phyloP scores from a whole-genome alignment of 2,888 invertebrate genomes.

The Minunthozetes semirufus region DNA sequence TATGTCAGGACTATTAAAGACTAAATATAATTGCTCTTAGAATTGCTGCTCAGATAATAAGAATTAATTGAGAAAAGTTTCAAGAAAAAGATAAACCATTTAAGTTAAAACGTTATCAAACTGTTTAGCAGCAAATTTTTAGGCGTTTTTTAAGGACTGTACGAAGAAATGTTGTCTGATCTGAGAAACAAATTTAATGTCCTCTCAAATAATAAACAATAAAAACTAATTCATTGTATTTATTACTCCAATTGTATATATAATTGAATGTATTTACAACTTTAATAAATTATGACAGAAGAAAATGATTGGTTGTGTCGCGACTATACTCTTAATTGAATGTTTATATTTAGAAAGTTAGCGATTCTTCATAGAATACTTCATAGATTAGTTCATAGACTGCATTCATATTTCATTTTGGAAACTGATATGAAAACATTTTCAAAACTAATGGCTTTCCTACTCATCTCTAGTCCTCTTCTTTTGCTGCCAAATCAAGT shows the following conservation, averaged over 20 bases:
- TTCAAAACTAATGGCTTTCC: slow-evolving; percentile 22
- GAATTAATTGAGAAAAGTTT: slow-evolving; percentile 9
- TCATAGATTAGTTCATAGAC: neutral
- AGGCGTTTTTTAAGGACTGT: neutral
- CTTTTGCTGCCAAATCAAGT: neutral
- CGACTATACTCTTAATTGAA: slow-evolving; percentile 20
- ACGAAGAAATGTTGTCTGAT: neutral
- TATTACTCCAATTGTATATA: neutral
- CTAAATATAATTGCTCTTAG: slow-evolving; percentile 17
- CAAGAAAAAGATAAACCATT: slow-evolving; percentile 2
- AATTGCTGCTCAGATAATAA: slow-evolving; percentile 4
- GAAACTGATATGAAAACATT: slow-evolving; percentile 30
- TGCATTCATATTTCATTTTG: neutral
- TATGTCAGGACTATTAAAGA: slow-evolving; percentile 12
- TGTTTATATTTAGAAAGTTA: slow-evolving; percentile 27
- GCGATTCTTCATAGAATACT: neutral
- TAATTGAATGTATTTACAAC: neutral
- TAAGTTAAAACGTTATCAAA: neutral
- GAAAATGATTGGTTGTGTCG: slow-evolving; percentile 17
- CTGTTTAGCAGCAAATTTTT: neutral
- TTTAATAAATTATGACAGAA: slow-evolving; percentile 3
- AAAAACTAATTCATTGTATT: too few relatives aligned
- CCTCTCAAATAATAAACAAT: too few relatives aligned
- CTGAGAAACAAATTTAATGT: neutral
- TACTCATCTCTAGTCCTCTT: neutral